Conservation (phyloP, 2,888 invertebrate genomes). For the Polydrusus pterygomalis region DNA sequence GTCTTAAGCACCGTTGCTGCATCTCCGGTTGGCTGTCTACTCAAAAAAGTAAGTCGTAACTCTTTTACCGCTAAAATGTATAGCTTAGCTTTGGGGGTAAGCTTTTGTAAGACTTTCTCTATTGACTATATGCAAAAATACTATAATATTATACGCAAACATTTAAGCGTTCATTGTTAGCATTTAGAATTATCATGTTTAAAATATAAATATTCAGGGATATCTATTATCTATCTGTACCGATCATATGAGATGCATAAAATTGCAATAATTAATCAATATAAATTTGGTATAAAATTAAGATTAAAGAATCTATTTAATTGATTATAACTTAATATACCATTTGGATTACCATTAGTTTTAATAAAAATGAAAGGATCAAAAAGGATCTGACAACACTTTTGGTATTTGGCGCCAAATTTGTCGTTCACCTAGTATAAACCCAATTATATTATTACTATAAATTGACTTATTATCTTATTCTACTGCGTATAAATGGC, state of each 20-base stretch:
- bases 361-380: no score
- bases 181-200: no score
- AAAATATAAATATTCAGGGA: no score
- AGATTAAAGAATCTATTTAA: no score
- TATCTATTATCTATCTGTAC: no score
- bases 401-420: slow-evolving; percentile 10
- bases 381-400: neutral
- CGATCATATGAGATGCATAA: no score
- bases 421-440: neutral
- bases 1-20: slow-evolving; percentile 31
- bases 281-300: no score
- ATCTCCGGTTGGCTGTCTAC: slow-evolving; percentile 25
- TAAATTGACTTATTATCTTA: neutral
- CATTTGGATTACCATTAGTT: neutral
- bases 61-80: slow-evolving; percentile 37
- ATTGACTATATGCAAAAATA: no score
- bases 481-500: neutral
- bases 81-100: slow-evolving; percentile 29
- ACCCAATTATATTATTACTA: slow-evolving; percentile 2
- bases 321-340: no score
- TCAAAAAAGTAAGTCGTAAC: slow-evolving; percentile 27
- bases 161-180: no score
- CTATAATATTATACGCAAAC: no score
- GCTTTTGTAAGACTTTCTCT: neutral
- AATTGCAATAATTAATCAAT: no score